Evolutionary conservation across 2,888 invertebrate genomes (phyloP), one percentile per base, ranked within the genome.

Genomic region (Drosophila mulleri): DNA sequence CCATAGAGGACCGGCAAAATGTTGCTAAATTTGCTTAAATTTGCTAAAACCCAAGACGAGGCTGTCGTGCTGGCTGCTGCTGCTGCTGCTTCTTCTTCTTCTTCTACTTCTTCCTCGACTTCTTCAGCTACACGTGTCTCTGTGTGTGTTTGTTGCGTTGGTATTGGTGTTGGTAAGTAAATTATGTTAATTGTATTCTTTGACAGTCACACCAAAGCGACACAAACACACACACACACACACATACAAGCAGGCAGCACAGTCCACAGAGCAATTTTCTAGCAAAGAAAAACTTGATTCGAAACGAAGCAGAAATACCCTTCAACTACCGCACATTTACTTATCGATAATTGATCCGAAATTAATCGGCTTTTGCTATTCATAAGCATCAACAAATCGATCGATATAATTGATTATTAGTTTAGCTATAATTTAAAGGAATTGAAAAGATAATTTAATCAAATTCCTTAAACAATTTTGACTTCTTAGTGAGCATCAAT

Each of bases 131-230:
- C 45, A 53, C 41, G 20, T 32, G 42, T 45, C 26, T 26, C 42
- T 71, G 18, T 67, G n/a, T n/a, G n/a, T n/a, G n/a, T n/a, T n/a
- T 37, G 48, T 71, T 18, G 61, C 57, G 18, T 50, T 63, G 20
- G 42, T 20, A 35, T 18, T 52, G 18, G 20, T 52, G 63, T 80
- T 83, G 70, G 88, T 72, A 72, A 78, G 79, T 82, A 88, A 85
- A 85, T 89, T 85, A 85, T 89, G 84, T 89, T 85, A 85, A 85
- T 89, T 84, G 88, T 89, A 85, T 89, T 82, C 89, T 76, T 88
- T 60, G 74, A 78, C 85, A 83, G 87, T 72, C 86, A 79, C 75
- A 75, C 63, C 68, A 58, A 52, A 73, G 37, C 37, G 26, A 61
- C 56, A 56, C 45, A 60, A 58, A 57, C 47, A 48, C 29, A 52